Evolutionary conservation across 2,797 vertebrate species (phyloP).

Genomic region (Notamacropus eugenii): DNA sequence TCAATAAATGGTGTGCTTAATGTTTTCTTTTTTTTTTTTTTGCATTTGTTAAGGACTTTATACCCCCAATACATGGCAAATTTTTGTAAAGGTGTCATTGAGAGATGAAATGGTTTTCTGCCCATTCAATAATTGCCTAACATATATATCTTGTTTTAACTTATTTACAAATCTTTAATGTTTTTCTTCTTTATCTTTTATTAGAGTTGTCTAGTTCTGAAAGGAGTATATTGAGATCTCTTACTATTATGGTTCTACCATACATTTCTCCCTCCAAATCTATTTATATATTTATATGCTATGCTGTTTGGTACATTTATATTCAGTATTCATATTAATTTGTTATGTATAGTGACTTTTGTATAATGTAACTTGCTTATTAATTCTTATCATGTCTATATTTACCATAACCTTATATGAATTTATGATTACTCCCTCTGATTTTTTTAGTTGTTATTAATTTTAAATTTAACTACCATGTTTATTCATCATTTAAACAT

Average conservation of each 20-base stretch:
- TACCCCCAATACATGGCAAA: not conserved
- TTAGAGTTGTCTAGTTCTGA: not conserved
- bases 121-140: not conserved
- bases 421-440: not conserved
- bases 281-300: not conserved
- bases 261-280: not conserved
- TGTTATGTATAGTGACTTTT: not conserved
- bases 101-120: not conserved
- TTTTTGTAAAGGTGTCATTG: not conserved
- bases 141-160: not conserved
- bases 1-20: not conserved
- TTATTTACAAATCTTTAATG: not conserved
- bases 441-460: not conserved
- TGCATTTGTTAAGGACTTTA: not conserved
- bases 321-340: not conserved
- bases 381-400: not conserved
- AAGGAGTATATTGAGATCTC: not conserved
- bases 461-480: not conserved
- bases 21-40: not conserved
- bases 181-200: not conserved
- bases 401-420: not conserved
- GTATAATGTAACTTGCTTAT: not conserved
- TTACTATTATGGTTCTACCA: not conserved
- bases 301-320: not conserved
- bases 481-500: not conserved